These are phyloP conservation scores for Prietella phreatophila DNA, from an alignment of 2,113 vertebrate genomes.

Conservation along the genomic window DNA sequence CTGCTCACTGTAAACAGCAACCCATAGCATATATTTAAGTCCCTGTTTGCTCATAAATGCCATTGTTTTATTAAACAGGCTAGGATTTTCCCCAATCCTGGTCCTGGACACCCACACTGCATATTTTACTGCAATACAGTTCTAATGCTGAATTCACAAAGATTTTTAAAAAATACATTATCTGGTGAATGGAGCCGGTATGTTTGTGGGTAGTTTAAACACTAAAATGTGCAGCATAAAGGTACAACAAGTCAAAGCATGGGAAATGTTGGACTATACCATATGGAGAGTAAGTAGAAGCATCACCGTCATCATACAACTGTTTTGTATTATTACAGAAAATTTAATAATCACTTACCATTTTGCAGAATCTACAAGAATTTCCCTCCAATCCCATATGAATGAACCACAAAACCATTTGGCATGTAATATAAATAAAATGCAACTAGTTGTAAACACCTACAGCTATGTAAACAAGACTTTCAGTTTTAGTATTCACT, in stretches of 20 bases:
- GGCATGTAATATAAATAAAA: conserved; percentile 7
- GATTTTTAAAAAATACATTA: not conserved
- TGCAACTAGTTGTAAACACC: not conserved
- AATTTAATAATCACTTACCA: not conserved
- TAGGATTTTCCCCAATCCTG: not conserved
- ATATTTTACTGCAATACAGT: not conserved
- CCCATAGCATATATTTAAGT: not conserved
- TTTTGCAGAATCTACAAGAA: not conserved
- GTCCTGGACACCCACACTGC: not conserved
- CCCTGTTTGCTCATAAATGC: not conserved
- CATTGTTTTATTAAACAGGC: not conserved
- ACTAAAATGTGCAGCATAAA: not conserved
- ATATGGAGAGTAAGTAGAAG: not conserved
- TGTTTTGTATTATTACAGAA: not conserved
- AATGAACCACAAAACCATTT: not conserved
- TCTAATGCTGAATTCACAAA: not conserved
- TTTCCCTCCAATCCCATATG: not conserved
- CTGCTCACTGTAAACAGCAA: not conserved
- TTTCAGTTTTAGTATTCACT: not conserved
- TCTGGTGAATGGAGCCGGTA: not conserved
- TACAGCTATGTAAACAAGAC: not conserved
- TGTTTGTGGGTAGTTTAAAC: not conserved
- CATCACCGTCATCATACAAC: not conserved
- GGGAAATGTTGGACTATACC: not conserved
- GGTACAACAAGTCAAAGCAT: not conserved